These are phyloP conservation scores for Sycophila sp. DNA, from an alignment of 1,140 invertebrate genomes.

Conservation along the genomic window DNA sequence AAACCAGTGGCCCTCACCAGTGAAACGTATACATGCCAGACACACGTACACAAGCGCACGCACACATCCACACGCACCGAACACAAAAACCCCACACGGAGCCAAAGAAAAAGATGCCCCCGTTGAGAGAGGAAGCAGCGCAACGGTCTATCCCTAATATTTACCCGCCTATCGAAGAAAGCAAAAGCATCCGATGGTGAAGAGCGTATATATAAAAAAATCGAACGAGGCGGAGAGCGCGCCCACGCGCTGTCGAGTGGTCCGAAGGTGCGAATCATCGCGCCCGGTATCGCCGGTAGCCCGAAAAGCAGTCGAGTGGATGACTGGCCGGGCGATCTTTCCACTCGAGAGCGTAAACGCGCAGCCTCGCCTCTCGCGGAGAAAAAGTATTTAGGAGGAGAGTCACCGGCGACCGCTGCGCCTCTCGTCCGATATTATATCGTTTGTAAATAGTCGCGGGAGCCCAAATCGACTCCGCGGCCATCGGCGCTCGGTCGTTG, in stretches of 20 bases:
- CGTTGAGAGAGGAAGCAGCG: conserved; percentile 26
- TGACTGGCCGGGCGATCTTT: conserved; percentile 28
- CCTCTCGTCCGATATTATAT: background rate
- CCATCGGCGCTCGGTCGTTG: conserved; percentile 14
- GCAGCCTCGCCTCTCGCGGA: too few species aligned
- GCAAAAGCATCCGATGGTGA: too few species aligned
- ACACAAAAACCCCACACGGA: conserved; percentile 41
- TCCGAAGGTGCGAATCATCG: background rate
- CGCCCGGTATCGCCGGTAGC: background rate
- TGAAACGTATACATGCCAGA: too few species aligned
- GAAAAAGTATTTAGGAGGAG: too few species aligned
- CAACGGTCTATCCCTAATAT: too few species aligned
- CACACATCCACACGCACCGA: too few species aligned
- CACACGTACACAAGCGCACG: too few species aligned
- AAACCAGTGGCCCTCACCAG: too few species aligned
- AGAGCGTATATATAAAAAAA: too few species aligned
- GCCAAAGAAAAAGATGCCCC: conserved; percentile 48
- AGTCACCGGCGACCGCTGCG: background rate
- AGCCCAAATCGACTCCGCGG: conserved; percentile 14
- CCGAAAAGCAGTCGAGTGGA: conserved; percentile 12
- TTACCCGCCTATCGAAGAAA: too few species aligned
- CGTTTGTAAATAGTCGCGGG: conserved; percentile 30
- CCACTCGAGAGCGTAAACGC: background rate
- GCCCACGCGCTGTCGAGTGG: too few species aligned
- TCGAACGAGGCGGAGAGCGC: too few species aligned